phyloP scores from a whole-genome alignment of 2,797 vertebrate genomes.

The Apogon talboti region DNA sequence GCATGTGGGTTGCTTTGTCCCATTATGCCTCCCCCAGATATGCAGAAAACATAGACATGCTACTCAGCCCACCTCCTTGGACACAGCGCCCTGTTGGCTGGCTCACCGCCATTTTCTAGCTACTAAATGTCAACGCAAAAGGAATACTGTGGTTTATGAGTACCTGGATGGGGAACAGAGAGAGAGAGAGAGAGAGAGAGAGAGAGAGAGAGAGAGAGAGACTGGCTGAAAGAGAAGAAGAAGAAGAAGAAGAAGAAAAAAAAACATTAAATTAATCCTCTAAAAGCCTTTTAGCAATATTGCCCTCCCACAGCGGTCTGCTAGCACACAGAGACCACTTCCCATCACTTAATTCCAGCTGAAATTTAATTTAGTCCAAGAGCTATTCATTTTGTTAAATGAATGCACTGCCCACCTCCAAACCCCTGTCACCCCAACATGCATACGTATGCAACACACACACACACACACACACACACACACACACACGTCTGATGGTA shows the following conservation, averaged over 20 bases:
- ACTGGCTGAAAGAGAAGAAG: too few species aligned
- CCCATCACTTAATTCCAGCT: constrained; percentile 82
- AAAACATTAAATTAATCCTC: constrained; percentile 84
- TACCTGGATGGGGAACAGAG: constrained; percentile 79
- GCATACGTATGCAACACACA: constrained; percentile 44
- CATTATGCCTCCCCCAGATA: constrained; percentile 29
- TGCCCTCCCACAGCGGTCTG: constrained; percentile 77
- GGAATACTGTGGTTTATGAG: constrained; percentile 75
- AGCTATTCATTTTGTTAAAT: constrained; percentile 87
- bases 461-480: too few species aligned
- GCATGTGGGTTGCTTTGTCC: constrained; percentile 34
- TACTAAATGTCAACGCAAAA: constrained; percentile 72
- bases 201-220: too few species aligned
- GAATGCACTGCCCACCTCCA: constrained; percentile 64
- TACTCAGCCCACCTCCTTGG: constrained; percentile 54
- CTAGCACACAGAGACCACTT: constrained; percentile 71
- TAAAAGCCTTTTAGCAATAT: constrained; percentile 88
- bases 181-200: constrained; percentile 7
- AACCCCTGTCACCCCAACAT: constrained; percentile 43
- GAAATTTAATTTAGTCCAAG: constrained; percentile 87
- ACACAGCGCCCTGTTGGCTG: constrained; percentile 56
- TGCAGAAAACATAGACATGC: constrained; percentile 49
- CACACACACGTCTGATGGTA: constrained; percentile 6
- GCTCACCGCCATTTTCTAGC: constrained; percentile 65
- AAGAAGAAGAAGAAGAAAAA: constrained; percentile 52